Base-by-base conservation (phyloP, 2,888 invertebrate species). In the Ypsolopha sequella region DNA sequence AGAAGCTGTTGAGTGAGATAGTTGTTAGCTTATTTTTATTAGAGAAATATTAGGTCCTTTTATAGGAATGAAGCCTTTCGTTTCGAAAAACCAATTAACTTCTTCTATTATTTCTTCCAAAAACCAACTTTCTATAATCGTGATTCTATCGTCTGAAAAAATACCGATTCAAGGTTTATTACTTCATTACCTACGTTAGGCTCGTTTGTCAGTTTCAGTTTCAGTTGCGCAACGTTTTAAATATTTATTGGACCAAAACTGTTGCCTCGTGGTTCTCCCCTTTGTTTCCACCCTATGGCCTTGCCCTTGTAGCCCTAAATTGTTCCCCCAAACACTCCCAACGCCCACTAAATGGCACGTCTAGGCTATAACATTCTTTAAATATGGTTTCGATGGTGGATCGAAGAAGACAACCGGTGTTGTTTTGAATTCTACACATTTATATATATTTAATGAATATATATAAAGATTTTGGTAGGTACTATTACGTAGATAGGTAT, bases 171-270 rank as follows among this genome's bases (percentile, higher is more conserved):
- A 24, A 24, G 24, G 24, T 24, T 24, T 24, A 24, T 24, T 24
- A 24, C 24, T 24, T 24, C 24, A 24, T 53, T 36, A 49, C 7
- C 34, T 48, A 24, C 36, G 48, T 7, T 45, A 41, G 44, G 38
- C 51, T 36, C 48, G 46, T 53, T 44, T 50, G 51, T 57, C 49
- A 55, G 47, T 11, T 14, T 47, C 47, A 9, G 36, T 36, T 47
- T 38, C 52, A 53, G 56, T 61, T 64, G 54, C 57, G 57, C 59
- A 60, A 58, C 57, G 51, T 51, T 61, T 60, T 49, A 56, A 57
- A 51, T 57, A 60, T 61, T 64, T 61, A 41, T 41, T 43, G 36
- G 50, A 35, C 50, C 35, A 13, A 35, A 34, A 43, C 24, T 41
- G 13, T 7, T 9, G 41, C 41, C 41, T 41, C 24, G 39, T 41